phyloP scores from a whole-genome alignment of 2,113 vertebrate genomes.

The Prinia subflava region DNA sequence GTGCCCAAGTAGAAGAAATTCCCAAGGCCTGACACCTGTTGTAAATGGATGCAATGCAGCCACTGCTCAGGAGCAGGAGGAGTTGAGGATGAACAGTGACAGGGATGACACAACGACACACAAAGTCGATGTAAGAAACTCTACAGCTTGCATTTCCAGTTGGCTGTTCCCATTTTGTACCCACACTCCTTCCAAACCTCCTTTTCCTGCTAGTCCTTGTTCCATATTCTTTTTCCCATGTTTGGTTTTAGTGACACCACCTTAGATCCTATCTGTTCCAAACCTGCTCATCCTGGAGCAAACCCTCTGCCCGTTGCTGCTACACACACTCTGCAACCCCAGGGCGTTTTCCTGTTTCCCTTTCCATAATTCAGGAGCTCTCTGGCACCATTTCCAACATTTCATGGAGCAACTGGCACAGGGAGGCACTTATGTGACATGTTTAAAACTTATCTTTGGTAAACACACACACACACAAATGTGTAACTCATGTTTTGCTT shows the following conservation, averaged over 20 bases:
- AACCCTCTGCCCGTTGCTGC: rapidly evolving
- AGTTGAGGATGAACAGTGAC: not conserved
- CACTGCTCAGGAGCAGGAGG: not conserved
- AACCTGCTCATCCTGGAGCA: not conserved
- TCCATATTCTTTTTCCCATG: not conserved
- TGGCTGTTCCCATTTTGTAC: not conserved
- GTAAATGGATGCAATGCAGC: not conserved
- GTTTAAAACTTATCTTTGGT: constrained; percentile 74
- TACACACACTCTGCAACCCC: not conserved
- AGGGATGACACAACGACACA: not conserved
- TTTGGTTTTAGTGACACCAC: not conserved
- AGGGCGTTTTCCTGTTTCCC: not conserved
- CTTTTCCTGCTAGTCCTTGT: not conserved
- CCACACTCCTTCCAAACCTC: not conserved
- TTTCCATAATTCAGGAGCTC: not conserved
- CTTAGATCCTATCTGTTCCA: not conserved
- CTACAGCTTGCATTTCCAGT: not conserved
- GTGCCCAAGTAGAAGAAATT: not conserved
- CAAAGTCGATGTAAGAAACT: not conserved
- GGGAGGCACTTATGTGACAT: constrained; percentile 73
- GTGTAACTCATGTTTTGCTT: not conserved
- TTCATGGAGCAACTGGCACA: constrained; percentile 13
- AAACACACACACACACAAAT: constrained; percentile 16
- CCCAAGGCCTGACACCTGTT: not conserved
- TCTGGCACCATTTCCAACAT: not conserved